Evolutionary conservation across 2,797 vertebrate genomes (phyloP).

Genomic region (Urocyon cinereoargenteus): DNA sequence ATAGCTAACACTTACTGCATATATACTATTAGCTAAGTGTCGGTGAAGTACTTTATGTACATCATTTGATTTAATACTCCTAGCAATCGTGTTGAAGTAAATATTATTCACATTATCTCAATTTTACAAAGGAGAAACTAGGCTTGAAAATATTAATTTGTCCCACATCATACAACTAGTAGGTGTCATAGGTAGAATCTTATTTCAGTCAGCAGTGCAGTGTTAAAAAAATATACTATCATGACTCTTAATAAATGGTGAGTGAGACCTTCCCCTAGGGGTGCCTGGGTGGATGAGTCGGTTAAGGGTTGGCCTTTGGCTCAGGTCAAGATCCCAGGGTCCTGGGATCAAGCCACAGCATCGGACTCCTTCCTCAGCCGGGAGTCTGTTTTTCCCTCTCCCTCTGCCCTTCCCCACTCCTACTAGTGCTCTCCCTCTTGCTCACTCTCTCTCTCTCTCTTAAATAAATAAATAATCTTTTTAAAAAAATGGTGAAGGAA

Average conservation of each 20-base stretch:
- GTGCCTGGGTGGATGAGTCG: neutral
- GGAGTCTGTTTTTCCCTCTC: neutral
- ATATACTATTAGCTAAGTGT: neutral
- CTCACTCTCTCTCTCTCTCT: neutral
- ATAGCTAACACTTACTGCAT: neutral
- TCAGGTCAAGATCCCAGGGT: neutral
- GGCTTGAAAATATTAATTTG: conserved; percentile 29
- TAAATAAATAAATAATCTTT: no score
- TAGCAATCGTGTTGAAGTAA: neutral
- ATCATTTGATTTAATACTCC: conserved; percentile 35
- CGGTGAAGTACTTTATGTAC: neutral
- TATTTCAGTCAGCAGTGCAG: neutral
- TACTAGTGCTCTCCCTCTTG: neutral
- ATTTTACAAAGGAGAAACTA: conserved; percentile 30
- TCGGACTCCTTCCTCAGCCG: neutral
- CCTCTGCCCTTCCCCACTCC: neutral
- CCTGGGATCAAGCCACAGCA: neutral
- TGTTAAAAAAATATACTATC: neutral
- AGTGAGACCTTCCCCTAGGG: neutral
- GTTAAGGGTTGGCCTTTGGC: neutral
- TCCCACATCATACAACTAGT: neutral
- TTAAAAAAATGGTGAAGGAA: no score
- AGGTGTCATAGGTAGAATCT: neutral
- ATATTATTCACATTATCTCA: neutral
- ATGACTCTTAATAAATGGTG: neutral